Evolutionary conservation across 2,113 vertebrate species (phyloP), one percentile per base, ranked within the genome.

Genomic region (Tachysurus vachellii): DNA sequence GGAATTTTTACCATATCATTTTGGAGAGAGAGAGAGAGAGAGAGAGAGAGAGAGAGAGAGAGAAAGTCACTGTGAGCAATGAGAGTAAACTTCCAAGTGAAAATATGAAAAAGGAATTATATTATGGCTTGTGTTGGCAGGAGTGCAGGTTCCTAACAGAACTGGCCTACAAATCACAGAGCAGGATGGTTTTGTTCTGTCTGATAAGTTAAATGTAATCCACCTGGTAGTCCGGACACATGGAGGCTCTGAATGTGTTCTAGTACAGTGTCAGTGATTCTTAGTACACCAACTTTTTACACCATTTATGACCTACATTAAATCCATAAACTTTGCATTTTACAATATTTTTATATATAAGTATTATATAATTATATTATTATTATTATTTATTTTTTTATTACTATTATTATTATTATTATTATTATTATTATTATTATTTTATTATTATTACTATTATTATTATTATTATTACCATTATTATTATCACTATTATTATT

Each of bases 111-210:
- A 82, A 44, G 14, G 59, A 12, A 82, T 82, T 87, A 76, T n/a
- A 87, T 80, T 89, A 66, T 84, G 47, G 23, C 66, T 89, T 77
- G 62, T 77, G 36, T 53, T 88, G 62, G 80, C 79, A 85, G 36
- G 53, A 70, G 13, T 12, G 5, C 36, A 44, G 71, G 85, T 80
- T 84, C 42, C 59, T 83, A 79, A 87, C 73, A 68, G 12, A 10
- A 5, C 81, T 68, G 73, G 61, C 47, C 47, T 31, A 68, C 82
- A 87, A 87, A 84, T 79, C 42, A 80, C 12, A 26, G 31, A 84
- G 56, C 76, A 68, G 70, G 70, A 70, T 64, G 31, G 68, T 31
- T 87, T 79, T 86, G 73, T 88, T 85, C 70, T 88, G 83, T 82
- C 87, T 85, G 76, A 54, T 85, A 19, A 73, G 59, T 77, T 85